These are phyloP conservation scores for Lepisosteus oculatus DNA, from an alignment of 2,113 vertebrate species.

Conservation along the genomic window DNA sequence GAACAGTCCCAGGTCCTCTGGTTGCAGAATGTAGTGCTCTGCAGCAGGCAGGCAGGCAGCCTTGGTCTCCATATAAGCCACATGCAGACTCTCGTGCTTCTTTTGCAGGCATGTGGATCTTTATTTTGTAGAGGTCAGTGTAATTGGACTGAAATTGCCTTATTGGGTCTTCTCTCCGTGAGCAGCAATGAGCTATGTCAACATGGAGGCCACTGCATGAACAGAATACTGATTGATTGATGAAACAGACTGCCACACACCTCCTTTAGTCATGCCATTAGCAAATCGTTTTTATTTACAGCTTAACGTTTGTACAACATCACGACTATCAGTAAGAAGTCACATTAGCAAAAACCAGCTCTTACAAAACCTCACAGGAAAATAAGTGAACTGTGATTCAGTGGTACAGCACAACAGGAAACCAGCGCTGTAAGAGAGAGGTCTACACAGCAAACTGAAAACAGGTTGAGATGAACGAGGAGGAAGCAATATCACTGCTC, in stretches of 20 bases:
- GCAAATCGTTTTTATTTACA: slow-evolving; percentile 63
- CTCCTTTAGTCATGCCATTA: slow-evolving; percentile 50
- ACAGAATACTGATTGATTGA: too few relatives aligned
- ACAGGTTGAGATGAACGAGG: neutral
- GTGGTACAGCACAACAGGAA: slow-evolving; percentile 28
- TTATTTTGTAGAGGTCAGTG: too few relatives aligned
- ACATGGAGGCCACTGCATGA: too few relatives aligned
- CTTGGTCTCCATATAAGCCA: too few relatives aligned
- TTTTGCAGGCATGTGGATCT: too few relatives aligned
- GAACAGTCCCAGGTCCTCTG: too few relatives aligned
- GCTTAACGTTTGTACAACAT: slow-evolving; percentile 44
- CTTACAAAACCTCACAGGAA: slow-evolving; percentile 21
- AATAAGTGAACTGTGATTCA: slow-evolving; percentile 30
- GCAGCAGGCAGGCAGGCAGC: too few relatives aligned
- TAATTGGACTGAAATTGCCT: too few relatives aligned
- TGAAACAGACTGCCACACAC: neutral
- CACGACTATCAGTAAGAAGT: slow-evolving; percentile 42
- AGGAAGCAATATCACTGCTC: slow-evolving; percentile 14
- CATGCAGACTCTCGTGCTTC: too few relatives aligned
- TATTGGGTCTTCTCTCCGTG: too few relatives aligned
- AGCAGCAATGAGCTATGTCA: too few relatives aligned
- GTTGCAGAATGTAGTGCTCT: too few relatives aligned
- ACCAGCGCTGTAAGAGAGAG: neutral
- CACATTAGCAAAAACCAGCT: slow-evolving; percentile 22
- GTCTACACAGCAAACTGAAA: neutral